Evolutionary conservation across 2,113 vertebrate genomes (phyloP).

Genomic region (Colaptes auratus): DNA sequence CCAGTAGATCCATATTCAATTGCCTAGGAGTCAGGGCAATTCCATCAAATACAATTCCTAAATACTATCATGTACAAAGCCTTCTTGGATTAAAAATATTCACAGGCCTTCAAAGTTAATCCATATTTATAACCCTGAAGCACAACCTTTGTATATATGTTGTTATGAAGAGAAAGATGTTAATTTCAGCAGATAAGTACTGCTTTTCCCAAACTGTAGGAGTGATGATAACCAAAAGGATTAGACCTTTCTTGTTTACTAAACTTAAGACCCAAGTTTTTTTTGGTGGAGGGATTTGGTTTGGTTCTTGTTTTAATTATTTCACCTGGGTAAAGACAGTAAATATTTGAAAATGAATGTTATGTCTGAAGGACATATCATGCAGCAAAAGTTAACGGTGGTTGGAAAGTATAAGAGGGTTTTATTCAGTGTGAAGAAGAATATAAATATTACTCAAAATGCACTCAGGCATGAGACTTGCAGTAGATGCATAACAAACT

Average conservation of each 20-base stretch:
- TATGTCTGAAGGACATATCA: rapidly evolving
- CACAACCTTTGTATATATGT: background rate
- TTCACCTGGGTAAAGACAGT: background rate
- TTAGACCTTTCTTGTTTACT: background rate
- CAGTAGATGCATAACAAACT: background rate
- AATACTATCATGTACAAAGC: background rate
- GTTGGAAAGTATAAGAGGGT: background rate
- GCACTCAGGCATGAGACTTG: background rate
- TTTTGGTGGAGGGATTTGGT: rapidly evolving
- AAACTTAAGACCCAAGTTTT: background rate
- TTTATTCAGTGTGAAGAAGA: background rate
- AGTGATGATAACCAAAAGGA: background rate
- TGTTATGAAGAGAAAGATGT: background rate
- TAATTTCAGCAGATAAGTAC: background rate
- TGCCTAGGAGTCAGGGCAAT: background rate
- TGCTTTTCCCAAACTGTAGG: background rate
- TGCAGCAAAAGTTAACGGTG: background rate
- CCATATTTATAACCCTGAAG: background rate
- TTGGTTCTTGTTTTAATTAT: background rate
- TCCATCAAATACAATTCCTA: background rate
- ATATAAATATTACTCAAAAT: background rate
- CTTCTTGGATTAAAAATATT: background rate
- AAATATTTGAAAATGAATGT: background rate
- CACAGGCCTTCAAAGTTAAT: background rate
- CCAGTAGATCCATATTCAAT: background rate